Evolutionary conservation across 2,888 invertebrate genomes (phyloP).

Genomic region (Pyrrhia umbra): DNA sequence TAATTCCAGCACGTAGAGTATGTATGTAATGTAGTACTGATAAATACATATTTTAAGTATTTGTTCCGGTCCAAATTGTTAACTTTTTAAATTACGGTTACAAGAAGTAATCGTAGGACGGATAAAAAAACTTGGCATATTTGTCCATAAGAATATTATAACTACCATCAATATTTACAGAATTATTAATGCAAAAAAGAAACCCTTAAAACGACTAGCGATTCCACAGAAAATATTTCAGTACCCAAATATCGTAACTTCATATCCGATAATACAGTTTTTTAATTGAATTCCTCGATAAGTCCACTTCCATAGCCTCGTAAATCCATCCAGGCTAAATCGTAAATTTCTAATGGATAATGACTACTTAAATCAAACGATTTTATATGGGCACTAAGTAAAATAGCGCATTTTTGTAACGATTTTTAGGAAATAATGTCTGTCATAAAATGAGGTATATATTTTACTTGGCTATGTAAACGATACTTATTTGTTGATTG

Average conservation of each 20-base stretch:
- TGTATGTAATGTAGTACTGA: too few species aligned
- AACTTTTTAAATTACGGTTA: too few species aligned
- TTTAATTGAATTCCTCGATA: conserved; percentile 50
- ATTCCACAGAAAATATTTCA: conserved; percentile 6
- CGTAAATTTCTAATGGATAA: conserved; percentile 46
- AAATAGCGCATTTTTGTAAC: conserved; percentile 33
- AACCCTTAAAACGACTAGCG: not conserved
- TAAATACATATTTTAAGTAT: too few species aligned
- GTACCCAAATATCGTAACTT: conserved; percentile 14
- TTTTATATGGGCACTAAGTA: conserved; percentile 41
- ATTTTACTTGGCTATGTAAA: conserved; percentile 11
- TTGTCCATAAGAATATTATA: too few species aligned
- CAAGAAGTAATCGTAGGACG: too few species aligned
- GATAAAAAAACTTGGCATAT: too few species aligned
- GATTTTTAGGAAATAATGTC: conserved; percentile 23
- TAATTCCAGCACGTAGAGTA: too few species aligned
- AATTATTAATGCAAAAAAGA: too few species aligned
- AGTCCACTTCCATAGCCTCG: conserved; percentile 39
- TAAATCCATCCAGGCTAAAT: conserved; percentile 47
- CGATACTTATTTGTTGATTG: not conserved
- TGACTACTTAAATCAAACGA: conserved; percentile 45
- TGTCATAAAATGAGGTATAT: conserved; percentile 29
- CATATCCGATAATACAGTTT: conserved; percentile 22
- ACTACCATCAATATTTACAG: not conserved
- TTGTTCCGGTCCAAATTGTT: too few species aligned